These are phyloP conservation scores for Percopsis omiscomaycus DNA, from an alignment of 2,797 vertebrate species.

Conservation along the genomic window DNA sequence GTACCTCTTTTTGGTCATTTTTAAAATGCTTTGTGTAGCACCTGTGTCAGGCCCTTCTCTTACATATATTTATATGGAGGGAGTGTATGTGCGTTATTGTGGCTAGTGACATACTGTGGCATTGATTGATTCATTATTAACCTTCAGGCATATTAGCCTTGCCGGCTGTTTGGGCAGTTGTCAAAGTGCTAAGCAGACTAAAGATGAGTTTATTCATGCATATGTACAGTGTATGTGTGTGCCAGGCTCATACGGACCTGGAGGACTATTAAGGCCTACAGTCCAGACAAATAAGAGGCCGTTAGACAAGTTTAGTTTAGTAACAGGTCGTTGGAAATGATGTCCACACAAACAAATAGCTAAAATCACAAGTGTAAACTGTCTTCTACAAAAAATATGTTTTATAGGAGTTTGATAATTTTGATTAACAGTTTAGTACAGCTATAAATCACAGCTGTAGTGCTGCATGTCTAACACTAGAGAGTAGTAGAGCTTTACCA, in stretches of 20 bases:
- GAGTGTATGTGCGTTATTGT: not conserved
- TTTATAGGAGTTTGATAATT: too few species aligned
- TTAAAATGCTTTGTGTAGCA: not conserved
- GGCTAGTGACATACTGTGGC: too few species aligned
- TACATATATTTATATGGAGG: not conserved
- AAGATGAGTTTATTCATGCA: too few species aligned
- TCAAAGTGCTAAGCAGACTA: not conserved
- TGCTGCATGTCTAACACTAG: slow-evolving; percentile 38
- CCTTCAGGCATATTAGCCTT: too few species aligned
- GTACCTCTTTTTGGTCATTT: slow-evolving; percentile 28
- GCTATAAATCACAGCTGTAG: slow-evolving; percentile 6
- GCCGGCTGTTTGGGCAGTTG: not conserved
- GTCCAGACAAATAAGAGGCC: not conserved
- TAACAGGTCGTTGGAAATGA: too few species aligned
- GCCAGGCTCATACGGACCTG: not conserved
- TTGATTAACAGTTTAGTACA: not conserved
- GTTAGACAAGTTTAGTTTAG: too few species aligned
- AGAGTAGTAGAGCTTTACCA: slow-evolving; percentile 37
- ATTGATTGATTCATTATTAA: too few species aligned
- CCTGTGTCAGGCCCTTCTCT: too few species aligned
- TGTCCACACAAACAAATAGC: too few species aligned
- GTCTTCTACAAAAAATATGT: too few species aligned
- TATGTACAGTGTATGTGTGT: slow-evolving; percentile 1
- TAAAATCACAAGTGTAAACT: too few species aligned
- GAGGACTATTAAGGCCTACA: not conserved